Conservation (phyloP, 2,888 invertebrate species). For the Drosophila diplacantha region DNA sequence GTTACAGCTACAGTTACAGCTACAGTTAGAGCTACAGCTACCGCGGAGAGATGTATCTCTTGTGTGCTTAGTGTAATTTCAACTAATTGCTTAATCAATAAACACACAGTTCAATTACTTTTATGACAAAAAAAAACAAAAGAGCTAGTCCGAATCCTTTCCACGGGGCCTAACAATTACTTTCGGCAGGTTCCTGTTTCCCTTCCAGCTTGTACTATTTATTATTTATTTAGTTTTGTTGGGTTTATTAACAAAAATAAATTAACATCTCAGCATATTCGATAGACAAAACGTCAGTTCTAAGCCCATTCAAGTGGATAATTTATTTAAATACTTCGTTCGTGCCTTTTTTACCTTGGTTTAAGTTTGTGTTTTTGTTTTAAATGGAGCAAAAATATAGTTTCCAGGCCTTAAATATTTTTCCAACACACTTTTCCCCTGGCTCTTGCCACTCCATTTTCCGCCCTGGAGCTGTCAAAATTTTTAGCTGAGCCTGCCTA, state of each 20-base stretch:
- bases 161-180: not conserved
- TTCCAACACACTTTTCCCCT: not conserved
- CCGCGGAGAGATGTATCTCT: constrained; percentile 26
- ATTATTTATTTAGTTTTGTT: no score
- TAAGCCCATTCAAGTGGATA: not conserved
- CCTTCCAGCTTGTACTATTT: no score
- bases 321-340: not conserved
- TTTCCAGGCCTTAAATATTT: not conserved
- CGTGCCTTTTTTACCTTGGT: not conserved
- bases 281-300: no score
- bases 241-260: not conserved
- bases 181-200: no score
- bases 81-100: constrained; percentile 69
- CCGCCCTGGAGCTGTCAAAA: constrained; percentile 29
- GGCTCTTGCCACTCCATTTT: not conserved
- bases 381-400: constrained; percentile 2
- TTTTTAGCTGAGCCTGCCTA: constrained; percentile 29
- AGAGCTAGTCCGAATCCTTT: not conserved
- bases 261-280: not conserved
- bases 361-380: not conserved
- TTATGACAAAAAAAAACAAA: constrained; percentile 18
- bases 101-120: constrained; percentile 48
- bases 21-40: constrained; percentile 4
- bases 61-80: constrained; percentile 54
- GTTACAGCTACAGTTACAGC: no score